Conservation (phyloP, 2,888 invertebrate genomes). For the Eupithecia centaureata region DNA sequence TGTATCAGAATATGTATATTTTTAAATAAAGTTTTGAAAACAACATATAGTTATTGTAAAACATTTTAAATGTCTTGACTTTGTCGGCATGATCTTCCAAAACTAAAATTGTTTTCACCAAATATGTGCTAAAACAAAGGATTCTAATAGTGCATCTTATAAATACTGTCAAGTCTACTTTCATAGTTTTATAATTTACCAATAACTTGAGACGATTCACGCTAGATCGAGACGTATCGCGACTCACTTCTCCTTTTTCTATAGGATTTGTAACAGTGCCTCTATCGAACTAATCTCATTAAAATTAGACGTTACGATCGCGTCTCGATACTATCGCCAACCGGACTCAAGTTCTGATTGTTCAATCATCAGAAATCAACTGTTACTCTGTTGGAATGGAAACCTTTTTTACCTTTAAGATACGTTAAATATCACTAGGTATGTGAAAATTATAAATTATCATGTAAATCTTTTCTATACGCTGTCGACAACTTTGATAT, state of each 20-base stretch:
- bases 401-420: no score
- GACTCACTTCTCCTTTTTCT: no score
- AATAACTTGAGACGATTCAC: no score
- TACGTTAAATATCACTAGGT: neutral
- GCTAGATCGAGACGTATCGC: no score
- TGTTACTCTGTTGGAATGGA: neutral
- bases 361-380: neutral
- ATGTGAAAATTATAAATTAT: neutral
- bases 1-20: neutral
- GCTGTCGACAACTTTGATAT: no score
- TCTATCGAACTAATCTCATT: no score
- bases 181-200: neutral
- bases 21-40: neutral
- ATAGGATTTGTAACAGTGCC: no score
- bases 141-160: neutral
- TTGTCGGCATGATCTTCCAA: neutral
- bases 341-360: no score
- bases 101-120: neutral
- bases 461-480: neutral
- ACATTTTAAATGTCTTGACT: constrained; percentile 1
- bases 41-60: neutral
- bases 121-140: neutral
- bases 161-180: neutral
- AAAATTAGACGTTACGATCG: no score
- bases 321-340: no score